Conservation (phyloP, 1,140 invertebrate genomes). For the Leptoteleia sp. region DNA sequence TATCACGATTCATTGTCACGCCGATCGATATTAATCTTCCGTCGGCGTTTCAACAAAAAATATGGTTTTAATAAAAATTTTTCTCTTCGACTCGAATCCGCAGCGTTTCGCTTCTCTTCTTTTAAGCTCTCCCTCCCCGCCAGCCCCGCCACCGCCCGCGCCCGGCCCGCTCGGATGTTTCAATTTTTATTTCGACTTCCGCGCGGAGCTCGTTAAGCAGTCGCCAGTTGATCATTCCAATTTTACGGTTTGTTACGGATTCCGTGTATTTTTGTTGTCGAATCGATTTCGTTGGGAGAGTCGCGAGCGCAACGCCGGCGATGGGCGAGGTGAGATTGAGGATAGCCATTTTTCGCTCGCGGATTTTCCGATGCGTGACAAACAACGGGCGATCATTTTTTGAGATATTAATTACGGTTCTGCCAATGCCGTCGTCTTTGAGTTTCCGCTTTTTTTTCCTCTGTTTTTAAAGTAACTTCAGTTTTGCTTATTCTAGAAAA, state of each 20-base stretch:
- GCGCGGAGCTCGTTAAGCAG: constrained; percentile 30
- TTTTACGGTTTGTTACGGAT: constrained; percentile 34
- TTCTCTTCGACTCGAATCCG: constrained; percentile 65
- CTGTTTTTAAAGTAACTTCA: too few species aligned
- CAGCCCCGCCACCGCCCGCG: not conserved
- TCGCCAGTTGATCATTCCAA: constrained; percentile 36
- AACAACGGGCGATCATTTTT: not conserved
- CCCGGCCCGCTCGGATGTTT: constrained; percentile 10
- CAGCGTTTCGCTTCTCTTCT: not conserved
- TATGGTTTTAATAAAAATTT: constrained; percentile 68
- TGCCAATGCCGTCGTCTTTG: too few species aligned
- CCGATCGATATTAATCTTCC: constrained; percentile 65
- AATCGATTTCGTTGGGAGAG: constrained; percentile 17
- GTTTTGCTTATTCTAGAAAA: too few species aligned
- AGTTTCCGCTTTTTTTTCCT: too few species aligned
- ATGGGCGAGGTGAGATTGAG: constrained; percentile 35
- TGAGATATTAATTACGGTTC: not conserved
- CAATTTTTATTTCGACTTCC: constrained; percentile 18
- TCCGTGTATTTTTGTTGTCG: constrained; percentile 29
- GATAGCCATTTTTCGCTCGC: constrained; percentile 23
- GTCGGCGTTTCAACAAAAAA: constrained; percentile 61
- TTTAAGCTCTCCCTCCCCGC: too few species aligned
- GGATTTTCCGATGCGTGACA: constrained; percentile 5
- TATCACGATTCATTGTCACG: constrained; percentile 65
- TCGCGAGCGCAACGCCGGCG: constrained; percentile 20